A percentile compares a stretch with the other conserved stretches of the same genome.
Conservation (phyloP, 2,888 invertebrate genomes). For the Drosophila hawaiiensis region DNA sequence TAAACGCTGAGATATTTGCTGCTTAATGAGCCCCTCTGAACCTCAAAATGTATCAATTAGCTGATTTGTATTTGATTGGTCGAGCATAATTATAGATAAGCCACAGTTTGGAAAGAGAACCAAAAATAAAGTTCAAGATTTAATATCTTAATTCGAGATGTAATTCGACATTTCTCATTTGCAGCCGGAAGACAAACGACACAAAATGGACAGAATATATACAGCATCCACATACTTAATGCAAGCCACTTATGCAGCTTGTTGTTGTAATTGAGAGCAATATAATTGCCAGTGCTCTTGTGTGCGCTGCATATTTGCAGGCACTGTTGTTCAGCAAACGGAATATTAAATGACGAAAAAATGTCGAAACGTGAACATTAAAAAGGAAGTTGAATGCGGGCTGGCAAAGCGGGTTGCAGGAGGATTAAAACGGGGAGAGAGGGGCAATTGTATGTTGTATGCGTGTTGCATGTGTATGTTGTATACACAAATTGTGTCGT, state of each 20-base stretch:
- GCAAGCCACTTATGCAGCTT: conserved; percentile 8
- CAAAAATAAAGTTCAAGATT: conserved; percentile 1
- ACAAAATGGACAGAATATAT: background rate
- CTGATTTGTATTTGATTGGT: conserved; percentile 50
- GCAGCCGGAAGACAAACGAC: conserved; percentile 6
- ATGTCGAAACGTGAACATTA: conserved; percentile 41
- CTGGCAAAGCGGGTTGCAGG: background rate
- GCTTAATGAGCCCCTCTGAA: conserved; percentile 43
- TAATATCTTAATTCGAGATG: background rate
- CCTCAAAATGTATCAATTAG: conserved; percentile 55
- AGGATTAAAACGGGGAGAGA: background rate
- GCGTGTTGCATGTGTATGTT: background rate
- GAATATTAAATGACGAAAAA: conserved; percentile 42
- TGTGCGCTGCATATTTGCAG: conserved; percentile 47
- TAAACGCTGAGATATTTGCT: conserved; percentile 30
- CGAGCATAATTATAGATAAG: background rate
- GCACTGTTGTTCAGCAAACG: conserved; percentile 47
- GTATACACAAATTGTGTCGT: conserved; percentile 42
- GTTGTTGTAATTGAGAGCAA: conserved; percentile 35
- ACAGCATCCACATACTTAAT: background rate
- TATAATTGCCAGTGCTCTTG: conserved; percentile 53
- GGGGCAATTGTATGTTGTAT: background rate
- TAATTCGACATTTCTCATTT: background rate
- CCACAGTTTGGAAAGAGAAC: background rate
- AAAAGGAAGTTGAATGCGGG: conserved; percentile 75